A percentile compares a stretch with the other conserved stretches of the same genome.
These are phyloP conservation scores for Poicephalus meyeri DNA, from an alignment of 2,113 vertebrate genomes.

Conservation along the genomic window DNA sequence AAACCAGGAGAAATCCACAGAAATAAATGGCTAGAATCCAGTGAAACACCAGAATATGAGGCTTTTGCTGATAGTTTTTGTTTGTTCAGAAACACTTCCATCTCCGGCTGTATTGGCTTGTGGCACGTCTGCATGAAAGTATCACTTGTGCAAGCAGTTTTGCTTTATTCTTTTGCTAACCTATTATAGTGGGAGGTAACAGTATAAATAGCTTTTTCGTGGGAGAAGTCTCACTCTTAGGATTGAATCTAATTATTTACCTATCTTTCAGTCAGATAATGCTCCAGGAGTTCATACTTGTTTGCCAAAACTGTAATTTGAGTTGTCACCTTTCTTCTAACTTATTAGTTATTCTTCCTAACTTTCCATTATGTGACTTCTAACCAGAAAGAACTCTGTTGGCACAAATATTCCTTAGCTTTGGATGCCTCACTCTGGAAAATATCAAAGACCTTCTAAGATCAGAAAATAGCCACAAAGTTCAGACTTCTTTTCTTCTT, in stretches of 20 bases:
- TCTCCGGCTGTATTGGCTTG: background rate
- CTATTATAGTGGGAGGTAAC: background rate
- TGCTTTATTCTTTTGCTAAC: background rate
- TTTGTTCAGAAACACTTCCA: background rate
- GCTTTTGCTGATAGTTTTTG: background rate
- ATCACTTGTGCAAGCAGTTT: background rate
- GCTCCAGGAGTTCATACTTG: background rate
- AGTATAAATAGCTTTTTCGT: background rate
- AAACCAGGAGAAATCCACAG: background rate
- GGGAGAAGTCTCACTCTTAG: background rate
- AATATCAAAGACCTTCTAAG: background rate
- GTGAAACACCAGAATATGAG: background rate
- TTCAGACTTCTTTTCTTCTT: background rate
- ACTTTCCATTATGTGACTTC: background rate
- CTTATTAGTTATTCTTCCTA: background rate
- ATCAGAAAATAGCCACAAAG: background rate
- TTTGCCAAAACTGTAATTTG: conserved; percentile 12
- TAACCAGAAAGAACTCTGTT: background rate
- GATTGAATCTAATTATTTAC: background rate
- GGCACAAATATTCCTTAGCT: background rate
- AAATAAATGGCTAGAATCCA: background rate
- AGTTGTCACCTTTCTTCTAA: background rate
- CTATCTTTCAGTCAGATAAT: background rate
- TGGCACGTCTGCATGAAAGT: background rate
- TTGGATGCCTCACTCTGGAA: background rate